Conservation (phyloP, 2,113 vertebrate species). For the Myanophis thanlyinensis region DNA sequence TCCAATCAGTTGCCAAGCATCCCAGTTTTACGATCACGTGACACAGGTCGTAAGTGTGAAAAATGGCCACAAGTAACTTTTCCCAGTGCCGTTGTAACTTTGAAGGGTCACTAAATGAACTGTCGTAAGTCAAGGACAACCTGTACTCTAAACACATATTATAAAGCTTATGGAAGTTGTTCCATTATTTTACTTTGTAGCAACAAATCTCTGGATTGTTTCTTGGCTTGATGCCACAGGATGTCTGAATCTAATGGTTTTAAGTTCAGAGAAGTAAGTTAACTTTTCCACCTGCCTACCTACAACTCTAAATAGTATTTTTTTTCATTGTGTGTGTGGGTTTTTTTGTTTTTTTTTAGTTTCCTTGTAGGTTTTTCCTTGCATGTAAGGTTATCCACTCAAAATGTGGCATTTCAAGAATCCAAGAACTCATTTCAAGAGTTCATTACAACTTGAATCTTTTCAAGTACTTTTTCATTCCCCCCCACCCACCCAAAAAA, state of each 20-base stretch:
- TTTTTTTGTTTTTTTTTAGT: background rate
- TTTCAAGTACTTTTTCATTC: constrained; percentile 27
- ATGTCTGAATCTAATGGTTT: background rate
- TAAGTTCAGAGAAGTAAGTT: background rate
- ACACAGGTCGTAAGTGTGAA: background rate
- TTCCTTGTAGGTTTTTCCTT: too few species aligned
- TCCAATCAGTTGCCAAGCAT: background rate
- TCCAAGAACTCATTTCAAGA: constrained; percentile 43
- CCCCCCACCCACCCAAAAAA: too few species aligned
- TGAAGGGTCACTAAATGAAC: background rate
- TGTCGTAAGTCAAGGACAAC: background rate
- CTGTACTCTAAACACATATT: background rate
- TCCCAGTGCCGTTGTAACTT: background rate
- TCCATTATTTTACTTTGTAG: background rate
- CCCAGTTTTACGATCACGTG: background rate
- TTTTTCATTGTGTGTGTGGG: background rate
- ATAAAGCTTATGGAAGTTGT: background rate
- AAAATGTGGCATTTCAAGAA: constrained; percentile 61
- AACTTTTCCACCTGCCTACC: background rate
- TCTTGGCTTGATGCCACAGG: background rate
- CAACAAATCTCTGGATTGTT: background rate
- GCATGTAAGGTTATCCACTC: constrained; percentile 41
- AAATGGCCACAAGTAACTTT: background rate
- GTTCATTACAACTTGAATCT: constrained; percentile 1
- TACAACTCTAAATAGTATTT: background rate